Evolutionary conservation across 2,888 invertebrate species (phyloP), one percentile per base, ranked within the genome.

Genomic region (Thecocarcelia acutangulata): DNA sequence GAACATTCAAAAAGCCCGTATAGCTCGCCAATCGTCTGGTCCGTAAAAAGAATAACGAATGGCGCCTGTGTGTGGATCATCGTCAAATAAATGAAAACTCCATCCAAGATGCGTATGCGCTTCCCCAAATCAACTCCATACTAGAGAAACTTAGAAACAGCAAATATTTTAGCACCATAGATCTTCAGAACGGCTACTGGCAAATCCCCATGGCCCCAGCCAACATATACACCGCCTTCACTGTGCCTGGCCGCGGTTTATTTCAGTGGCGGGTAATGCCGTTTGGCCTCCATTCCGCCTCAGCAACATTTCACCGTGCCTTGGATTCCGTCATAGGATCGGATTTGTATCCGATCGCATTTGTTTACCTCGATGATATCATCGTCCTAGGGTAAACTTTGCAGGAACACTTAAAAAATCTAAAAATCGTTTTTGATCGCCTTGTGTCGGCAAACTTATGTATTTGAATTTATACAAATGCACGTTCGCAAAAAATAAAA

Each of bases 331-430:
- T 80, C 8, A 76, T 76, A 52, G 66, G 75, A 1, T 58, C 63
- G 0, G 75, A 80, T 5, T 37, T 80, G 13, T 66, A 76, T 37
- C 17, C 74, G 0, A 44, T 56, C 24, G 75, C 70, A 0, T 70
- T 70, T 12, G 74, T 44, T 0, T 80, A 80, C 24, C 48, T 74
- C 1, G 75, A 61, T 21, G 75, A 80, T 21, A 63, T 74, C 3
- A 28, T 80, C 0, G 75, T 75, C 1, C 37, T 61, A 3, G 75
- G 70, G 0, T 46, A 17, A 11, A 58, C 66, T 1, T 15, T 80
- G 6, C 70, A 69, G 52, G 63, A 66, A 17, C 70, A 73, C n/a
- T 24, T 66, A n/a, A 3, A 5, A 24, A 61, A 42, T 42, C 46
- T 79, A 3, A 72, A 42, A 68, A 61, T 19, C 3, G 59, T 78